These are phyloP conservation scores for Tachina grossa DNA, from an alignment of 2,888 invertebrate genomes.

Conservation along the genomic window DNA sequence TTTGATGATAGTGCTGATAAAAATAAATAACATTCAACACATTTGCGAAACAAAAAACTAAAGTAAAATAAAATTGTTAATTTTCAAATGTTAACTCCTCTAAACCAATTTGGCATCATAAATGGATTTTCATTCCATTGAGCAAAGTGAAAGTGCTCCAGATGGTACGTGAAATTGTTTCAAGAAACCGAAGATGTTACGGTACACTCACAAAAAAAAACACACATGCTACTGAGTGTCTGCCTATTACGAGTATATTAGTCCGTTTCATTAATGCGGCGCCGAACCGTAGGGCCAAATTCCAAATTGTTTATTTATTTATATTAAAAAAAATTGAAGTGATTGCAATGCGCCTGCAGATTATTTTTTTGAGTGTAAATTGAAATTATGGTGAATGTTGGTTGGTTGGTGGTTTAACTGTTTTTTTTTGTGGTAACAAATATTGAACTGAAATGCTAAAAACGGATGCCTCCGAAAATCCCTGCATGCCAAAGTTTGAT, in stretches of 20 bases:
- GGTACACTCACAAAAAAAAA: conserved; percentile 41
- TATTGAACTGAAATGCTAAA: conserved; percentile 57
- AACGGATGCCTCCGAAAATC: conserved; percentile 55
- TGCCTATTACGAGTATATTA: no score
- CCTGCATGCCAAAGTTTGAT: conserved; percentile 64
- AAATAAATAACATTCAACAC: conserved; percentile 71
- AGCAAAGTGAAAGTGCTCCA: conserved; percentile 82
- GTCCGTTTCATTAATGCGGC: not conserved
- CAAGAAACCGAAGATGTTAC: conserved; percentile 67
- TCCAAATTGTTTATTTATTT: not conserved
- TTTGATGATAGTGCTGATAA: conserved; percentile 68
- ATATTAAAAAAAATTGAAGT: not conserved
- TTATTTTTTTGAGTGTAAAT: conserved; percentile 45
- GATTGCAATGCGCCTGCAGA: not conserved
- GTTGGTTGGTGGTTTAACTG: conserved; percentile 4
- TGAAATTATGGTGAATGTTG: conserved; percentile 45
- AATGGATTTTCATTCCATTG: conserved; percentile 65
- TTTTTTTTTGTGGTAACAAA: conserved; percentile 17
- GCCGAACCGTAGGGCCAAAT: not conserved
- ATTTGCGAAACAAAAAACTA: conserved; percentile 44
- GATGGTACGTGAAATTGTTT: conserved; percentile 73
- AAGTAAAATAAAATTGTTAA: conserved; percentile 57
- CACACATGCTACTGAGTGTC: no score
- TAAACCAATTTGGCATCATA: conserved; percentile 70
- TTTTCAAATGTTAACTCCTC: conserved; percentile 70